A percentile compares a stretch with the other conserved stretches of the same genome.
Conservation (phyloP, 2,888 invertebrate species). For the Cremastinae sp. region DNA sequence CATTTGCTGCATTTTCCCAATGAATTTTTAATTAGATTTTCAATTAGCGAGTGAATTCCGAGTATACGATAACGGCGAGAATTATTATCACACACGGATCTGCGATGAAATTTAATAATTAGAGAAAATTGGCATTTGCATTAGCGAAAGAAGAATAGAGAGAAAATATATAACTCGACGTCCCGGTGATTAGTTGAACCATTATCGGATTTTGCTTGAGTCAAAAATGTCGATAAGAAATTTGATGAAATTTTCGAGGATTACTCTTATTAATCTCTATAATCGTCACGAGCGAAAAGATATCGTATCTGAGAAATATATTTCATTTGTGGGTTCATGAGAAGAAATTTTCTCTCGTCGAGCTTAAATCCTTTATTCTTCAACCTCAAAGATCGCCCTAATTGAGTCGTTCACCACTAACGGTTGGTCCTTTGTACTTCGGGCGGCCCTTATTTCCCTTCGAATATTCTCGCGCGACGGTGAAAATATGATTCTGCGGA, state of each 20-base stretch:
- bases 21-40: too few species aligned
- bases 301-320: too few species aligned
- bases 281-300: not conserved
- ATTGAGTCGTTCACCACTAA: not conserved
- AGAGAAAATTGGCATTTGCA: constrained; percentile 32
- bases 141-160: constrained; percentile 9
- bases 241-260: constrained; percentile 37
- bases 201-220: constrained; percentile 63
- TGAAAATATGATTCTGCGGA: constrained; percentile 1
- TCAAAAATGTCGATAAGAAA: constrained; percentile 30
- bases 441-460: constrained; percentile 42
- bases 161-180: constrained; percentile 48
- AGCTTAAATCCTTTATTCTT: too few species aligned
- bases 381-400: not conserved
- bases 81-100: too few species aligned
- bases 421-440: constrained; percentile 20
- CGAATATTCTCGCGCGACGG: constrained; percentile 19
- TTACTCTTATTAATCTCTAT: not conserved
- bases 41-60: too few species aligned
- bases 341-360: too few species aligned
- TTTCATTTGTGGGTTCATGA: too few species aligned
- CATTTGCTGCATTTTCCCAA: too few species aligned
- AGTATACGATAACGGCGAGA: too few species aligned
- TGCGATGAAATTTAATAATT: too few species aligned
- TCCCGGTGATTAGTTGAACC: constrained; percentile 73